These are phyloP conservation scores for Gobius niger DNA, from an alignment of 2,113 vertebrate species.

Conservation along the genomic window DNA sequence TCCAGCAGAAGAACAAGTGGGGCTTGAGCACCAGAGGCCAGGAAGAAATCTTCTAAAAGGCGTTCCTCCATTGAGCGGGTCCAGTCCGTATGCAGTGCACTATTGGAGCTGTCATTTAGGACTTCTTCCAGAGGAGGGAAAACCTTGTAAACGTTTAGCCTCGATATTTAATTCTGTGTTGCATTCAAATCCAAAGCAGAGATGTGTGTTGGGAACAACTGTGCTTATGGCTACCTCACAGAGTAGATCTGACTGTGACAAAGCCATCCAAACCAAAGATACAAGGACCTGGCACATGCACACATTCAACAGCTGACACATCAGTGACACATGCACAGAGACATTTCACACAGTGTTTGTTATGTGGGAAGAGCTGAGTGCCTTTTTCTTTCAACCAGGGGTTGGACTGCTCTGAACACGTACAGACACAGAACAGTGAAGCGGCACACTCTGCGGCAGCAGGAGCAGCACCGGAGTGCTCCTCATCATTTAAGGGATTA, in stretches of 20 bases:
- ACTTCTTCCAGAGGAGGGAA: conserved; percentile 11
- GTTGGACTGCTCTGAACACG: conserved; percentile 74
- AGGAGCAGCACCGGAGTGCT: conserved; percentile 20
- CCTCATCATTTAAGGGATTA: conserved; percentile 17
- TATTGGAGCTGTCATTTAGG: conserved; percentile 30
- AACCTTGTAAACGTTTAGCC: conserved; percentile 42
- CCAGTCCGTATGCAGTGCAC: conserved; percentile 31
- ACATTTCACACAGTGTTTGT: conserved; percentile 66
- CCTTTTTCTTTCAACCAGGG: conserved; percentile 82
- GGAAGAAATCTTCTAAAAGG: conserved; percentile 27
- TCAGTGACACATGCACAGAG: conserved; percentile 68
- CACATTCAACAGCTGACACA: conserved; percentile 15
- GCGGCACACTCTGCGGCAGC: conserved; percentile 36
- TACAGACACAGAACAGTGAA: conserved; percentile 24
- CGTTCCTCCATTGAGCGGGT: conserved; percentile 25
- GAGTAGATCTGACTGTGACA: conserved; percentile 86
- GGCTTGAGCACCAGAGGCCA: conserved; percentile 31
- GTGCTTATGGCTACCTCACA: conserved; percentile 91
- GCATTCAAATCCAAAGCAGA: conserved; percentile 52
- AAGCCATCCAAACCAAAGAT: conserved; percentile 97
- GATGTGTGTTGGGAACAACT: conserved; percentile 34
- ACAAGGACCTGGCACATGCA: conserved; percentile 59
- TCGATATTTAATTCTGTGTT: conserved; percentile 44
- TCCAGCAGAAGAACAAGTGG: conserved; percentile 47
- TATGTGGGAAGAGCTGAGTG: conserved; percentile 79